A percentile compares a stretch with the other conserved stretches of the same genome.
phyloP scores from a whole-genome alignment of 1,140 invertebrate genomes.

The Drosophila nikananu region DNA sequence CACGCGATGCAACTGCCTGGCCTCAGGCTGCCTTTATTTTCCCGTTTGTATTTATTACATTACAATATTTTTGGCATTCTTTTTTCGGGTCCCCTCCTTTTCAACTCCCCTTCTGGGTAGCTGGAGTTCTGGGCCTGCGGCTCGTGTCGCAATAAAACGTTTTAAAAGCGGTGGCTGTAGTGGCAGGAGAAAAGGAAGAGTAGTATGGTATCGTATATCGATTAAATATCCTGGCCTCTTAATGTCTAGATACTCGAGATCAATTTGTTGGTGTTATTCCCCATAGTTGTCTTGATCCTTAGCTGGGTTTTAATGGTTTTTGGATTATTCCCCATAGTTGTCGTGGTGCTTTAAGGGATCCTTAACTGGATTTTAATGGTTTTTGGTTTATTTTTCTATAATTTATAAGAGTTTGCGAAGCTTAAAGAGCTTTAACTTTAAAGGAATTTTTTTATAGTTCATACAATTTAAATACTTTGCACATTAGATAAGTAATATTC shows the following conservation, averaged over 20 bases:
- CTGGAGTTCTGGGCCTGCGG: slow-evolving; percentile 25
- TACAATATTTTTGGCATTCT: slow-evolving; percentile 74
- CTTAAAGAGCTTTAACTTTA: no score
- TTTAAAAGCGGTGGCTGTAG: slow-evolving; percentile 37
- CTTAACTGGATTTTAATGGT: no score
- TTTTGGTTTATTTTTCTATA: no score
- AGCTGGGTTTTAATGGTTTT: no score
- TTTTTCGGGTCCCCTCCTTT: background rate
- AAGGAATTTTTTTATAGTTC: no score
- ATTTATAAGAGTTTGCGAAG: no score
- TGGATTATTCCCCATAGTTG: no score
- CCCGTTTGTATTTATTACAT: slow-evolving; percentile 61
- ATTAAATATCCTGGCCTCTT: slow-evolving; percentile 1
- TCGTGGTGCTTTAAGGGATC: no score
- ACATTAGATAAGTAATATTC: no score
- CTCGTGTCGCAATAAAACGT: slow-evolving; percentile 55
- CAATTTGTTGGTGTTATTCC: background rate
- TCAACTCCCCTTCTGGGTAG: background rate
- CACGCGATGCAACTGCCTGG: slow-evolving; percentile 64
- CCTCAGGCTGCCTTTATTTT: background rate
- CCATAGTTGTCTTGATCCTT: no score
- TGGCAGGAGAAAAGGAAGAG: background rate
- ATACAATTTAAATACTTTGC: no score
- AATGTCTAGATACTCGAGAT: slow-evolving; percentile 4
- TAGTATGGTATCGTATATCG: background rate